These are phyloP conservation scores for Hexactinellida sp. DNA, from an alignment of 37 sponge, comb jelly and placozoan genomes.

Conservation along the genomic window DNA sequence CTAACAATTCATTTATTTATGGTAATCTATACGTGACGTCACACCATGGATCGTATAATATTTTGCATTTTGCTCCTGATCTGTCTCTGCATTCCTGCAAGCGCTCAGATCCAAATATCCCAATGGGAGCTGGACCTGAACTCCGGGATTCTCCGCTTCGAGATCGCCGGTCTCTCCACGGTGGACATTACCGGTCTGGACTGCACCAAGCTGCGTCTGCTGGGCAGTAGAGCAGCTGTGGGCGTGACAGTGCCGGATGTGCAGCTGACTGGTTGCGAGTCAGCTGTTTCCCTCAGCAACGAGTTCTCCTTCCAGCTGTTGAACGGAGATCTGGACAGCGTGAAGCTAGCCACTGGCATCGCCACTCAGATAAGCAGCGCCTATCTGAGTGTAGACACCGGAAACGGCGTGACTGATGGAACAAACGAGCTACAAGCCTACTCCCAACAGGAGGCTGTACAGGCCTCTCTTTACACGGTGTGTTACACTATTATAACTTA, in stretches of 20 bases:
- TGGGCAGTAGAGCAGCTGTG: neutral
- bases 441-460: neutral
- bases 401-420: neutral
- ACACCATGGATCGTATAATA: neutral
- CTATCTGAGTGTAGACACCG: slow-evolving; percentile 33
- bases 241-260: neutral
- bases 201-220: neutral
- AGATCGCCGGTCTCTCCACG: neutral
- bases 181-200: neutral
- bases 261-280: neutral
- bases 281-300: neutral
- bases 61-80: neutral
- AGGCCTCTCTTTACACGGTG: neutral
- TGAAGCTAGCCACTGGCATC: slow-evolving; percentile 54
- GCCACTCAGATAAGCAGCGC: slow-evolving; percentile 45
- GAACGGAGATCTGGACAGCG: slow-evolving; percentile 31
- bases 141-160: neutral
- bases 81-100: neutral
- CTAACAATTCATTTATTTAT: neutral
- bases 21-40: neutral
- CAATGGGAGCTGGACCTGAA: neutral
- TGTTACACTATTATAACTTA: neutral
- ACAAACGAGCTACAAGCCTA: neutral
- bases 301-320: neutral
- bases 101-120: neutral